Percentiles rank a stretch among this genome's conserved stretches.
Evolutionary conservation across 2,113 vertebrate genomes (phyloP).

Genomic region (Sorex fumeus): DNA sequence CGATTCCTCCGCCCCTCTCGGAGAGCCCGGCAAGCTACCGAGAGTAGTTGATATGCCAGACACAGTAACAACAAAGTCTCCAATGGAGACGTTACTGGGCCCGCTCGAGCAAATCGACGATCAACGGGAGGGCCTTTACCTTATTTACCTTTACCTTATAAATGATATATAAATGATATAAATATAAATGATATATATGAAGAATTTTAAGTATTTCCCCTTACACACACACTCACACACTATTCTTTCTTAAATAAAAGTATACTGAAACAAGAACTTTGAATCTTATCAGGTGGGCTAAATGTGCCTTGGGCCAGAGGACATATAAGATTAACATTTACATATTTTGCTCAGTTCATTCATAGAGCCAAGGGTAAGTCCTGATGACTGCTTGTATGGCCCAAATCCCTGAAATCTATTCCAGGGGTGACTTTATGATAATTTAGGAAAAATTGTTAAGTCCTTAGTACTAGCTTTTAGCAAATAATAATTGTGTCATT

Average conservation of each 20-base stretch:
- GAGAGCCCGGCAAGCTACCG: no score
- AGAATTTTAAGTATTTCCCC: not conserved
- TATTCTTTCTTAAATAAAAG: not conserved
- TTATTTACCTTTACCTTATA: no score
- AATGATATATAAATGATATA: no score
- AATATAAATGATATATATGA: not conserved
- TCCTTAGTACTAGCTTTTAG: not conserved
- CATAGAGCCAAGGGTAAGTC: not conserved
- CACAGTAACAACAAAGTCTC: no score
- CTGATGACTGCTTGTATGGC: no score
- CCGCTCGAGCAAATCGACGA: no score
- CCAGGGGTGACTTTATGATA: not conserved
- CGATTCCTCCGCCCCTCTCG: no score
- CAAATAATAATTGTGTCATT: not conserved
- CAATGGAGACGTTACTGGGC: no score
- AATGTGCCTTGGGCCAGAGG: not conserved
- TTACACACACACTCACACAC: not conserved
- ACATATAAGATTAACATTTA: not conserved
- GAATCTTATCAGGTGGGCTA: not conserved
- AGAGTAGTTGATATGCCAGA: no score
- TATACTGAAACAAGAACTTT: not conserved
- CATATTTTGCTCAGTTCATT: not conserved
- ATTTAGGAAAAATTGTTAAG: no score
- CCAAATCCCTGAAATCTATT: no score
- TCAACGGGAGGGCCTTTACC: no score